Base-by-base conservation (phyloP, 2,797 vertebrate species). In the Aratinga solstitialis region DNA sequence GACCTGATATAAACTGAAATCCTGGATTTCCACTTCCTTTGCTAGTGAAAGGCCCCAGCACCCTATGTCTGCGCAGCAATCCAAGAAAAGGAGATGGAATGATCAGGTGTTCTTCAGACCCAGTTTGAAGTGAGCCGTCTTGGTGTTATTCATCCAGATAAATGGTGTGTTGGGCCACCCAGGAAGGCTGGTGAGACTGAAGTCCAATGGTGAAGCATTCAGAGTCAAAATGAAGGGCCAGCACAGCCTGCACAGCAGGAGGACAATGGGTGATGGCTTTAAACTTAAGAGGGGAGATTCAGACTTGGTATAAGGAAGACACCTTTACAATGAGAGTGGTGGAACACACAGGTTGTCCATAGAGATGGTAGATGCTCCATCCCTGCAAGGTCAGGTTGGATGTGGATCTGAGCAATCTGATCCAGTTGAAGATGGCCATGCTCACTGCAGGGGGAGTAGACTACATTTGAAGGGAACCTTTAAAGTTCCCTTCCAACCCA, bases 271-370 rank as follows among this genome's bases (percentile, higher is more conserved):
- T 4, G 45, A 58, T 17, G 32, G 19, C 11, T 58, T 71, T 51
- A 43, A 89, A 75, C 18, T 19, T 8, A n/a, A 56, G 20, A 74
- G 43, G 4, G 7, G 1, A n/a, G 23, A 56, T 75, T 69, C 48
- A 75, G 10, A 29, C 1, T 3, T 9, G 48, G 29, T 10, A 18
- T 4, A 38, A n/a, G 19, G 13, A 20, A n/a, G 34, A 51, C 21
- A 38, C 27, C 54, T 54, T 48, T 13, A 61, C 1, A 0, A 10
- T 18, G 18, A 48, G 5, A 17, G 14, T 59, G 19, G 5, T 0
- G 4, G 34, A 36, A 15, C 32, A 19, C 4, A 53, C 12, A 61
- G 5, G 11, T 0, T 48, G 24, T 26, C 30, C 66, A 42, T 42
- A 47, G 50, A 14, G 54, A 11, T 30, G 76, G 18, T 22, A 27